Evolutionary conservation across 2,888 invertebrate species (phyloP), one percentile per base, ranked within the genome.

Genomic region (Atherix ibis): DNA sequence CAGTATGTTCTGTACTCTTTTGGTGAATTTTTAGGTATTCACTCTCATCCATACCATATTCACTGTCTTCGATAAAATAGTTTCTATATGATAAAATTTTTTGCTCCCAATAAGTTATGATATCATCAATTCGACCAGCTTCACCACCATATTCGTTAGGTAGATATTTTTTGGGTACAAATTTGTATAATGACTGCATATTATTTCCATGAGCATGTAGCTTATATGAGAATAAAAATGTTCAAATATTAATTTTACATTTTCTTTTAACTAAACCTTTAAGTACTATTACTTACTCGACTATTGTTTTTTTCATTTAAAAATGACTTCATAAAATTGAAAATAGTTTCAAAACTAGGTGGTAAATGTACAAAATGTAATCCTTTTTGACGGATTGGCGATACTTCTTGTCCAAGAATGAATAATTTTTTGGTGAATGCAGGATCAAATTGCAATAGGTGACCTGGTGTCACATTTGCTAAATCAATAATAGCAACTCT

Each of bases 131-230:
- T 5, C 67, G 58, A 2, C 69, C 70, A 18, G 64, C 71, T 13
- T 58, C 58, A 5, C 77, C 77, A 12, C 76, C 76, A 44, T 73
- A 76, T 46, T 78, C 76, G 13, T 54, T 58, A 1, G 76, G 76
- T 29, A 77, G 51, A 34, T 68, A 57, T 12, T 66, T 62, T 45
- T 65, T 63, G 1, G 76, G 71, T 27, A 76, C 58, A 31, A 63
- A 46, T 44, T 71, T 58, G 46, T 68, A 68, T 40, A 72, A 50
- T 28, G 65, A 67, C 14, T 72, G 68, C 36, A 65, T 47, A 40
- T 65, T 58, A 45, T 62, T 61, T 34, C 62, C 65, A 42, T 70
- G 67, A 28, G 70, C 56, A 51, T 54, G 59, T 31, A 70, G 41
- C 70, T 70, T 51, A 27, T 56, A 43, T 33, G 4, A 18, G 27